A percentile compares a stretch with the other conserved stretches of the same genome.
Evolutionary conservation across 2,888 invertebrate species (phyloP).

Genomic region (Oligia fasciuncula): DNA sequence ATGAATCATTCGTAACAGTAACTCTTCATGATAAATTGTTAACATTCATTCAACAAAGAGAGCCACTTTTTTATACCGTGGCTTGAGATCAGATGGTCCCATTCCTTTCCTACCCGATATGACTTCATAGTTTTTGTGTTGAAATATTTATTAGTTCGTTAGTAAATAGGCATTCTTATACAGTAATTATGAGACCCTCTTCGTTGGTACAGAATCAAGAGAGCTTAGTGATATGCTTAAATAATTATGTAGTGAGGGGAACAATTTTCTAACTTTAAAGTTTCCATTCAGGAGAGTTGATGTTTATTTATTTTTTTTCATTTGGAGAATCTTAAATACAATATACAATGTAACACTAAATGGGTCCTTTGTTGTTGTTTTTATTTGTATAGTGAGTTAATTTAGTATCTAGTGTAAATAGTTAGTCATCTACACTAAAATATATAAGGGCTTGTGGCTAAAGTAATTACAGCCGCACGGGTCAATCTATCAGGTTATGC

Average conservation of each 20-base stretch:
- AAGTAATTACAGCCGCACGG: no score
- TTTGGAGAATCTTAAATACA: no score
- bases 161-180: slow-evolving; percentile 37
- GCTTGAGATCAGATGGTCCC: slow-evolving; percentile 54
- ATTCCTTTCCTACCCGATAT: slow-evolving; percentile 47
- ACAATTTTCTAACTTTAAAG: not conserved
- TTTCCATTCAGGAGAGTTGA: not conserved
- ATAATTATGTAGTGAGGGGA: not conserved
- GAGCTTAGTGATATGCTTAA: not conserved
- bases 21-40: slow-evolving; percentile 56
- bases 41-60: slow-evolving; percentile 57
- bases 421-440: no score
- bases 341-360: not conserved
- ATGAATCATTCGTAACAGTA: slow-evolving; percentile 48
- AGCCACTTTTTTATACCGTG: slow-evolving; percentile 41
- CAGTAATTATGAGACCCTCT: slow-evolving; percentile 24
- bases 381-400: no score
- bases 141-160: slow-evolving; percentile 54
- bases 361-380: no score
- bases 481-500: no score
- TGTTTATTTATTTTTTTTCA: no score
- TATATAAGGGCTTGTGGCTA: no score
- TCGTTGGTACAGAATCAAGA: not conserved
- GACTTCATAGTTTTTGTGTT: slow-evolving; percentile 48
- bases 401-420: no score